Evolutionary conservation across 2,888 invertebrate genomes (phyloP).

Genomic region (Drosophila austrosaltans): DNA sequence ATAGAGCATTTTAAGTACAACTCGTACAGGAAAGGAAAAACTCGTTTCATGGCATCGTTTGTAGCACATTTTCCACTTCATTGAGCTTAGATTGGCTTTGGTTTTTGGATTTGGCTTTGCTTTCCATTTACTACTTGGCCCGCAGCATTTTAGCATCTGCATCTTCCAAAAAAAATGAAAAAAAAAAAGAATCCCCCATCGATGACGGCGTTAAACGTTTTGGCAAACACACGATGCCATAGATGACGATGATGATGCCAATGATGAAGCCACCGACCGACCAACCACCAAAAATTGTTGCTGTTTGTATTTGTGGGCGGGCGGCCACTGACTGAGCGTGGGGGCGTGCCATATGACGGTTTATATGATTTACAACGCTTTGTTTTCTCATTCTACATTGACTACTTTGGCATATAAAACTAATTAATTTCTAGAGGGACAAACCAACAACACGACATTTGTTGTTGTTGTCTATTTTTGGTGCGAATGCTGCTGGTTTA

Average conservation of each 20-base stretch:
- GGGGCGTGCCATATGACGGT: slow-evolving; percentile 72
- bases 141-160: slow-evolving; percentile 70
- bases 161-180: slow-evolving; percentile 48
- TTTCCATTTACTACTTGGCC: slow-evolving; percentile 50
- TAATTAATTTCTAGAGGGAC: slow-evolving; percentile 64
- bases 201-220: slow-evolving; percentile 77
- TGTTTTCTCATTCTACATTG: slow-evolving; percentile 44
- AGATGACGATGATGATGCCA: slow-evolving; percentile 16
- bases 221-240: slow-evolving; percentile 67
- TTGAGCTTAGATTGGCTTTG: slow-evolving; percentile 54
- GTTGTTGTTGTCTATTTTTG: slow-evolving; percentile 42
- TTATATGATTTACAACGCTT: slow-evolving; percentile 76
- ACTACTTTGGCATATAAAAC: slow-evolving; percentile 65
- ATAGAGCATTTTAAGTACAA: slow-evolving; percentile 20
- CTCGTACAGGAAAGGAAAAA: slow-evolving; percentile 49
- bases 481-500: slow-evolving; percentile 22
- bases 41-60: slow-evolving; percentile 74
- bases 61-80: slow-evolving; percentile 77
- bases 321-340: slow-evolving; percentile 33
- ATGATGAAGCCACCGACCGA: slow-evolving; percentile 37
- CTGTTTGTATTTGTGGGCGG: slow-evolving; percentile 54
- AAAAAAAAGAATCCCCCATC: slow-evolving; percentile 49
- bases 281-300: slow-evolving; percentile 37
- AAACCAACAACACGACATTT: slow-evolving; percentile 34
- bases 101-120: slow-evolving; percentile 49